These are phyloP conservation scores for Tachina fera DNA, from an alignment of 2,888 invertebrate genomes.

Conservation along the genomic window DNA sequence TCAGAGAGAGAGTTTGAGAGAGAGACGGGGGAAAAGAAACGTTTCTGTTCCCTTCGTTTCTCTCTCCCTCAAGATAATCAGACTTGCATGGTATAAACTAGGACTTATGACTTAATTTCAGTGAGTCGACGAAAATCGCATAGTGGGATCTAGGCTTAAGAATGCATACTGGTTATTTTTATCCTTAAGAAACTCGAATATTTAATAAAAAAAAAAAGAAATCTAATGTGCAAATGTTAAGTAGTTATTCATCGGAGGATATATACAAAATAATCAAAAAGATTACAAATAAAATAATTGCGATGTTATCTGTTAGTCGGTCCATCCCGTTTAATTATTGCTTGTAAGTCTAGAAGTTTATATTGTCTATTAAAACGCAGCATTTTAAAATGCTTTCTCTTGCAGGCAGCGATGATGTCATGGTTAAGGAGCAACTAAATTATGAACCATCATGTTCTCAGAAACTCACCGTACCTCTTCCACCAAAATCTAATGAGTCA, in stretches of 20 bases:
- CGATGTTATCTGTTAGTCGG: conserved; percentile 63
- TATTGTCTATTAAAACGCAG: conserved; percentile 79
- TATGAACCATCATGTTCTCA: conserved; percentile 76
- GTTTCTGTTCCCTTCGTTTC: too few species aligned
- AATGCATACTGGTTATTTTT: too few species aligned
- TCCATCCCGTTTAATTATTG: conserved; percentile 75
- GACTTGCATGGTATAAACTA: too few species aligned
- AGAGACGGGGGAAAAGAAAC: too few species aligned
- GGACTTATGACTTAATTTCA: too few species aligned
- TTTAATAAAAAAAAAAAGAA: not conserved
- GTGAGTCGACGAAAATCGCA: too few species aligned
- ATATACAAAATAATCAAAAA: conserved; percentile 40
- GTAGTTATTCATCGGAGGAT: conserved; percentile 43
- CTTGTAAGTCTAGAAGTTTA: conserved; percentile 79
- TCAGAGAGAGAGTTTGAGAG: too few species aligned
- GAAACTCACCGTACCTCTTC: conserved; percentile 73
- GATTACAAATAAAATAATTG: conserved; percentile 37
- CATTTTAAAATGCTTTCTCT: conserved; percentile 80
- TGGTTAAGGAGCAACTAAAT: conserved; percentile 73
- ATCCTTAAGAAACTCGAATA: too few species aligned
- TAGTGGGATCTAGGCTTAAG: too few species aligned
- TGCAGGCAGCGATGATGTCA: conserved; percentile 78
- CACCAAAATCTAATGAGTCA: conserved; percentile 76
- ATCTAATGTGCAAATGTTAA: conserved; percentile 6
- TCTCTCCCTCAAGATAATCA: too few species aligned